Conservation (phyloP, 2,888 invertebrate genomes). For the Aradus depressus region DNA sequence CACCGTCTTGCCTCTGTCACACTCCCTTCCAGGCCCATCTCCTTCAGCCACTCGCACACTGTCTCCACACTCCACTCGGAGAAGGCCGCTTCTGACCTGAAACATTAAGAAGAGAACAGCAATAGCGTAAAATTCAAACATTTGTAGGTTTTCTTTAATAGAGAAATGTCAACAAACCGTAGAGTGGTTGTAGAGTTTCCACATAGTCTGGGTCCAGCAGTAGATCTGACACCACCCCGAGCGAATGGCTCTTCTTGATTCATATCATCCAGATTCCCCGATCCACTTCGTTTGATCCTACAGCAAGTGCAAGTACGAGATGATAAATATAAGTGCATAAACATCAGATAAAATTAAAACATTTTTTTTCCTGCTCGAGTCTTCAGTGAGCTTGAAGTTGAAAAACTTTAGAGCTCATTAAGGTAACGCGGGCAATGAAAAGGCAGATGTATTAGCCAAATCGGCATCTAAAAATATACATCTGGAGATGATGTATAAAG, state of each 20-base stretch:
- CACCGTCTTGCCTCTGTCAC: slow-evolving; percentile 67
- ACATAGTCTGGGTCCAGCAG: slow-evolving; percentile 60
- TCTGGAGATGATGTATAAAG: too few relatives aligned
- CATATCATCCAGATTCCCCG: slow-evolving; percentile 54
- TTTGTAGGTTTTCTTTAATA: neutral
- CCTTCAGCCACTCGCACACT: slow-evolving; percentile 64
- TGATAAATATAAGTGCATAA: neutral
- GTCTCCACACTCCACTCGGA: slow-evolving; percentile 25
- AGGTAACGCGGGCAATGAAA: too few relatives aligned
- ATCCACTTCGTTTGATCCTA: slow-evolving; percentile 55
- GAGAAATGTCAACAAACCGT: neutral
- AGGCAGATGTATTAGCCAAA: too few relatives aligned
- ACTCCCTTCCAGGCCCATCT: slow-evolving; percentile 65
- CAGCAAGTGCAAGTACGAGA: too few relatives aligned
- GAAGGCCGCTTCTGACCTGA: slow-evolving; percentile 38
- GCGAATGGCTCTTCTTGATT: slow-evolving; percentile 51
- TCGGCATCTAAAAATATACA: too few relatives aligned
- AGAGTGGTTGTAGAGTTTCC: slow-evolving; percentile 16
- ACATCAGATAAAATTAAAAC: too few relatives aligned
- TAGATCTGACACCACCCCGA: slow-evolving; percentile 59
- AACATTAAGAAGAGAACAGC: neutral
- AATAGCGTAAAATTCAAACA: neutral
- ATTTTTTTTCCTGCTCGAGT: too few relatives aligned
- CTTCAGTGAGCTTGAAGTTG: too few relatives aligned
- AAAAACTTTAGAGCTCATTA: neutral